These are phyloP conservation scores for Ancistrus triradiatus DNA, from an alignment of 2,113 vertebrate genomes.

Conservation along the genomic window DNA sequence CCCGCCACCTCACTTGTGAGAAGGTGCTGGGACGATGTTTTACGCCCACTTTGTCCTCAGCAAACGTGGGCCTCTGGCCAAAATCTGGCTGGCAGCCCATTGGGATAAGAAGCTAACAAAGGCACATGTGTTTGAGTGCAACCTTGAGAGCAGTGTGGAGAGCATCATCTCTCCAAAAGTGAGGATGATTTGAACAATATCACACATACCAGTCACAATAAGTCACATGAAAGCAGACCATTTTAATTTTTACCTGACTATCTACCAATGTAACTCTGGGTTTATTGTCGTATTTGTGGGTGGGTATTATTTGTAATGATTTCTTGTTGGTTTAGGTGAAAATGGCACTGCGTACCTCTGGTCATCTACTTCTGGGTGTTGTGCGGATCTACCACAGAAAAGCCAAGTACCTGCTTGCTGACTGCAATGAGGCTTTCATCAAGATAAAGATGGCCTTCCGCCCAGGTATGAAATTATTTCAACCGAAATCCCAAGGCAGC, in stretches of 20 bases:
- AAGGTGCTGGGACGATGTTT: conserved; percentile 84
- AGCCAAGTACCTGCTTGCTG: conserved; percentile 97
- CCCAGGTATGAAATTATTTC: conserved; percentile 74
- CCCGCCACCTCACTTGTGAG: conserved; percentile 42
- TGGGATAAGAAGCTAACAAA: conserved; percentile 99
- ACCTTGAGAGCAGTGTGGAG: conserved; percentile 97
- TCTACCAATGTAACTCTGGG: too few species aligned
- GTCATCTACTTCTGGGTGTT: conserved; percentile 92
- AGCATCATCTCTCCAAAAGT: conserved; percentile 99
- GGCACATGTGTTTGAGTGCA: conserved; percentile 98
- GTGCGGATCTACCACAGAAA: conserved; percentile 99
- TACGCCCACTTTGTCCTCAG: conserved; percentile 99
- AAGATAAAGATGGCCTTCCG: conserved; percentile 99
- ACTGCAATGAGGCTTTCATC: conserved; percentile 99
- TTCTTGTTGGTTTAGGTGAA: conserved; percentile 76
- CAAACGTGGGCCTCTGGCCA: conserved; percentile 98
- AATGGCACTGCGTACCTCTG: conserved; percentile 96
- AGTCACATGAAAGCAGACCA: too few species aligned
- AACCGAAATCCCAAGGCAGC: too few species aligned
- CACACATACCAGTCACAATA: too few species aligned
- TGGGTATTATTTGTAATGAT: not conserved
- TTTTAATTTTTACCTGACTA: too few species aligned
- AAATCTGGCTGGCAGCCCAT: conserved; percentile 99
- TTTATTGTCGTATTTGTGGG: not conserved
- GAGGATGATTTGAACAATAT: conserved; percentile 46